Evolutionary conservation across 2,113 vertebrate genomes (phyloP).

Genomic region (Pseudopipra pipra): DNA sequence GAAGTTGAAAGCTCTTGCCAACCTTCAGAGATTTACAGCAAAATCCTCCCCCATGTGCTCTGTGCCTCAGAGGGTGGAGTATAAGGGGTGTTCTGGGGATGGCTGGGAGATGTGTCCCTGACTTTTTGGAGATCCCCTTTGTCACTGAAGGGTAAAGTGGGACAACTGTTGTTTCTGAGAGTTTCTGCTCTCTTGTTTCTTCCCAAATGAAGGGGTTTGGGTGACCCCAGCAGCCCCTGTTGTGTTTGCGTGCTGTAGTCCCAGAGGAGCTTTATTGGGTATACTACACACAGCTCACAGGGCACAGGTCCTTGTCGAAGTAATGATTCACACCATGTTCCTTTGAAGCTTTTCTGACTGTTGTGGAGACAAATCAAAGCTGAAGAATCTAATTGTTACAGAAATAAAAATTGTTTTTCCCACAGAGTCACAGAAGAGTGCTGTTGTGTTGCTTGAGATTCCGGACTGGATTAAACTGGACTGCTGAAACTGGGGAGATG

Average conservation of each 20-base stretch:
- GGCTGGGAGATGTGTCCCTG: background rate
- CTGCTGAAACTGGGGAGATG: background rate
- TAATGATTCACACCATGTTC: background rate
- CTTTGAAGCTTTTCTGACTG: background rate
- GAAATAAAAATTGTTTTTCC: background rate
- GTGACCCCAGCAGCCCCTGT: background rate
- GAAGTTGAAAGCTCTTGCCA: background rate
- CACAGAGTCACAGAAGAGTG: background rate
- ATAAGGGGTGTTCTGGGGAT: background rate
- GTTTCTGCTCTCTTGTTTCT: background rate
- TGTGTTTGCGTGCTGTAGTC: background rate
- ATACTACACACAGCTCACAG: background rate
- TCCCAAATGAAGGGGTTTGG: background rate
- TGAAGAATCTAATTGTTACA: background rate
- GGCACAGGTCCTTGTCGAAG: background rate
- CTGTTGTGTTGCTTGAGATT: background rate
- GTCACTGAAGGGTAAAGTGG: background rate
- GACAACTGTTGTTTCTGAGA: background rate
- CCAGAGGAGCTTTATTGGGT: background rate
- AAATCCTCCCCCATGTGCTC: rapidly evolving
- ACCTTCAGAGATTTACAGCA: background rate
- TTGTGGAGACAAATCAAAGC: background rate
- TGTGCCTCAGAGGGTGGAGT: background rate
- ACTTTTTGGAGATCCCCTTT: background rate
- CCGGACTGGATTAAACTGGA: background rate